Base-by-base conservation (phyloP, 2,113 vertebrate species). In the Panthera tigris region DNA sequence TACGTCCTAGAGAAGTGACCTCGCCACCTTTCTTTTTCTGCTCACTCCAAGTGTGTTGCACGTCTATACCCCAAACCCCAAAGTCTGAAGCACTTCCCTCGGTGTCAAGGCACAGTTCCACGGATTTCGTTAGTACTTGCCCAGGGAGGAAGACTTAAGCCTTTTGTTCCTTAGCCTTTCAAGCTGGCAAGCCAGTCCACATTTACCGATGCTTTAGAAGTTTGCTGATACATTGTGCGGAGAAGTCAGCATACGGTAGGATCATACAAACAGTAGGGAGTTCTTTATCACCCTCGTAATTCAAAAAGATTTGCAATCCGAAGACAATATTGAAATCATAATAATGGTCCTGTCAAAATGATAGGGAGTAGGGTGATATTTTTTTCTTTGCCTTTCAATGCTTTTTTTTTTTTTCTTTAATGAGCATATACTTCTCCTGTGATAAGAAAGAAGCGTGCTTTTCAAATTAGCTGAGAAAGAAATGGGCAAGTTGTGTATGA, bases 391-490 rank as follows among this genome's bases (percentile, higher is more conserved):
- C 19, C 27, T 81, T 89, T 92, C 39, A 91, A 8, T 73, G 52
- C 4, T 68, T 9, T 45, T 4, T 79, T 71, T 21, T 74, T 86
- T 85, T 85, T 88, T 41, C 83, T 88, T 93, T 78, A 94, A 89
- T 29, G 14, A 95, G 61, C 39, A 21, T 66, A 14, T 71, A 80
- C 63, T 85, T 88, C 36, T 91, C 94, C 73, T 31, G 48, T 82
- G 85, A 82, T 6, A 50, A 76, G 50, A 14, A 74, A 68, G 48
- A 74, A 68, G 11, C 18, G 1, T 76, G 48, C 79, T 89, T 73
- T 55, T 48, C 66, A 91, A 96, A 69, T 76, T 27, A 95, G 29
- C 66, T 74, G 76, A 73, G 45, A 91, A 89, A 89, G 69, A 91
- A 95, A 61, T 31, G 9, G 29, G 13, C 3, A 55, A 4, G 8